Evolutionary conservation across 2,797 vertebrate genomes (phyloP).

Genomic region (Clangula hyemalis): DNA sequence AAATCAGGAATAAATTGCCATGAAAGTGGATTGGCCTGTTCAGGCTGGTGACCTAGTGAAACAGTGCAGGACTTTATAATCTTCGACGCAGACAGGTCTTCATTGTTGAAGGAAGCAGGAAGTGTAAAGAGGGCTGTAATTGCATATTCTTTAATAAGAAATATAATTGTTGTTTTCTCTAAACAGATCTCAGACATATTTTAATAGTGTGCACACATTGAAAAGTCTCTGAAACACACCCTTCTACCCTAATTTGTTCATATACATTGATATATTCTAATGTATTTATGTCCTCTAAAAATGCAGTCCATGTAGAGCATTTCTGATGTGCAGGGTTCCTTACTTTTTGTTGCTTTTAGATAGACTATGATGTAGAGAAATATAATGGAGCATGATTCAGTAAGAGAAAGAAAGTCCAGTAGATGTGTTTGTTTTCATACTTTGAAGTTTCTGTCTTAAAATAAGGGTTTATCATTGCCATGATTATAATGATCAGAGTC

Average conservation of each 20-base stretch:
- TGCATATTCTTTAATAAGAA: constrained; percentile 69
- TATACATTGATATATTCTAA: constrained; percentile 59
- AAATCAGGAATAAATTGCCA: constrained; percentile 18
- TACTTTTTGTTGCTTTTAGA: neutral
- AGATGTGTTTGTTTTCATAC: constrained; percentile 4
- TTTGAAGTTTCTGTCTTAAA: neutral
- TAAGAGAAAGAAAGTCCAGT: neutral
- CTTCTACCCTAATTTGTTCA: constrained; percentile 58
- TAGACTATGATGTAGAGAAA: neutral
- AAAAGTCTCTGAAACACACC: constrained; percentile 56
- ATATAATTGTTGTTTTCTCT: constrained; percentile 68
- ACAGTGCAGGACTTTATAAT: constrained; percentile 62
- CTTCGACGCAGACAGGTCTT: constrained; percentile 60
- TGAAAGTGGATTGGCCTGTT: constrained; percentile 65
- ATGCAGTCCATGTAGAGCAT: neutral
- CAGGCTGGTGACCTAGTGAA: constrained; percentile 62
- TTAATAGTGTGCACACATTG: constrained; percentile 45
- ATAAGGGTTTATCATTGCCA: neutral
- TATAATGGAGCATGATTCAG: neutral
- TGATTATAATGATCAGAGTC: neutral
- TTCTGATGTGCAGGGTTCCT: neutral
- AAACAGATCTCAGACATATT: constrained; percentile 66
- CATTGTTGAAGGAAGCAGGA: constrained; percentile 70
- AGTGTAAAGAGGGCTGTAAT: constrained; percentile 64
- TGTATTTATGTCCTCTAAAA: constrained; percentile 21